A percentile compares a stretch with the other conserved stretches of the same genome.
These are phyloP conservation scores for Drosophila peninsularis DNA, from an alignment of 2,888 invertebrate species.

Conservation along the genomic window DNA sequence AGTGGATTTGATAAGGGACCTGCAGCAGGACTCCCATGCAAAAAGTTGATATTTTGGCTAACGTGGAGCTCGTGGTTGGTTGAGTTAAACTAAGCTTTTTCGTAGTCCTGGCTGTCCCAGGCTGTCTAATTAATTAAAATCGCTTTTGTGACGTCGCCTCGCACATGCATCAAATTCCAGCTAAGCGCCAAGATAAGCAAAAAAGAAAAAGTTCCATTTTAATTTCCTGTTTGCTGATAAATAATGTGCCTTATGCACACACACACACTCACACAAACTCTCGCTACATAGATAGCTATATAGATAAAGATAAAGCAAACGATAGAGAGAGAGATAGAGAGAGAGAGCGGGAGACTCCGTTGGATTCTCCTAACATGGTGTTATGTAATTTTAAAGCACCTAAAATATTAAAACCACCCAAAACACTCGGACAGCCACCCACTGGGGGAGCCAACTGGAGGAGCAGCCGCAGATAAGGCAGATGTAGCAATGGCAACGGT, in stretches of 20 bases:
- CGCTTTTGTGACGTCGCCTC: slow-evolving; percentile 65
- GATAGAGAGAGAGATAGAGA: slow-evolving; percentile 9
- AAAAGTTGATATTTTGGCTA: slow-evolving; percentile 59
- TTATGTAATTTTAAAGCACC: slow-evolving; percentile 76
- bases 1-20: slow-evolving; percentile 75
- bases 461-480: slow-evolving; percentile 69
- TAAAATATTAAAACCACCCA: slow-evolving; percentile 78
- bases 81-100: slow-evolving; percentile 15
- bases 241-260: slow-evolving; percentile 56
- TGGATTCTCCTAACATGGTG: slow-evolving; percentile 40
- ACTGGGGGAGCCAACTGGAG: slow-evolving; percentile 48
- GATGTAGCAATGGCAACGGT: slow-evolving; percentile 30
- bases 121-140: slow-evolving; percentile 74
- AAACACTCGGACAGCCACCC: slow-evolving; percentile 47
- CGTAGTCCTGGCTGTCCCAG: slow-evolving; percentile 14
- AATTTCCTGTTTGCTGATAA: slow-evolving; percentile 80
- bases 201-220: slow-evolving; percentile 62
- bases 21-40: slow-evolving; percentile 49
- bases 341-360: slow-evolving; percentile 6
- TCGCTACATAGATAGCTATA: slow-evolving; percentile 4
- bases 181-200: slow-evolving; percentile 77
- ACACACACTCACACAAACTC: slow-evolving; percentile 11
- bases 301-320: slow-evolving; percentile 25
- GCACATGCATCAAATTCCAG: slow-evolving; percentile 59
- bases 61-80: slow-evolving; percentile 25